Evolutionary conservation across 2,888 invertebrate species (phyloP), one percentile per base, ranked within the genome.

Genomic region (Schrankia costaestrigalis): DNA sequence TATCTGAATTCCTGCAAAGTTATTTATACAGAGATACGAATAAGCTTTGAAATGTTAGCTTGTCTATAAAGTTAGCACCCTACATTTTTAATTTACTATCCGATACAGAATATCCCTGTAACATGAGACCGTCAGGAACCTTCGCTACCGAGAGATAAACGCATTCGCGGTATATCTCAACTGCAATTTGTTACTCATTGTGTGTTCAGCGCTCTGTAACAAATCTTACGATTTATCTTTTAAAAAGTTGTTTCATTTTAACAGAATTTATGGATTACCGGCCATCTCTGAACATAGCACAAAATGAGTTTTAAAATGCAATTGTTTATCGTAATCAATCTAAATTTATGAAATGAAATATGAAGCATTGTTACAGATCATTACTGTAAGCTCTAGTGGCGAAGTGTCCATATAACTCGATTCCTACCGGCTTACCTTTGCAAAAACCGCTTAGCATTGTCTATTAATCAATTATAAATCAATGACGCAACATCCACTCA

Each of bases 171-270:
- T 54, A 51, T 67, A 66, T 59, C 66, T 63, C 44, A 46, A 46
- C 34, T 44, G 62, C 69, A 70, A 77, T 78, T 77, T 74, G 75
- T 76, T 68, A 72, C 67, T 66, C 65, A 67, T 63, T 69, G 71
- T 73, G 46, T 45, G 49, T 47, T 48, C 44, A 39, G 41, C 44
- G 48, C 40, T 46, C 27, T 39, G 30, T 23, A 41, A 50, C 54
- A 49, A 56, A 53, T 53, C 49, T 50, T 47, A 35, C 40, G 32
- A 56, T 56, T 53, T 56, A 56, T 55, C 53, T 52, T 42, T 48
- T 29, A 39, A 55, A 55, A 55, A 31, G 27, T 38, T 42, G 33
- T 42, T 42, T 35, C 8, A 28, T 26, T 40, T 28, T 25, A 43
- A 26, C 24, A 30, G 19, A 40, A 54, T 57, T 41, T 54, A 55